Percentiles rank a stretch among this genome's conserved stretches.
phyloP scores from a whole-genome alignment of 2,797 vertebrate genomes.

The Lepus oiostolus region DNA sequence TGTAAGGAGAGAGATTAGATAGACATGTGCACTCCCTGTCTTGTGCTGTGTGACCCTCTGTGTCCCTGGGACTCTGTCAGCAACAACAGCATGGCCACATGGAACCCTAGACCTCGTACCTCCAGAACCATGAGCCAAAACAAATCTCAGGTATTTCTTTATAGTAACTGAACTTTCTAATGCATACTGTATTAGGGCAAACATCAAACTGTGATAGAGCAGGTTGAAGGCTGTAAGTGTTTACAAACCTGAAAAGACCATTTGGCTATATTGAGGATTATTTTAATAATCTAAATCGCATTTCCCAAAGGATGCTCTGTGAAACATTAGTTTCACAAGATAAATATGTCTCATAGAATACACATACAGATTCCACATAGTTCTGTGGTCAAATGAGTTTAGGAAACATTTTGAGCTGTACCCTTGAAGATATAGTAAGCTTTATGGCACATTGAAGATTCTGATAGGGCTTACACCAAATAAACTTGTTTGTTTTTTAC shows the following conservation, averaged over 20 bases:
- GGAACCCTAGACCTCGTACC: too few species aligned
- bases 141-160: too few species aligned
- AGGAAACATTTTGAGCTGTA: constrained; percentile 29
- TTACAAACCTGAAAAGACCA: constrained; percentile 29
- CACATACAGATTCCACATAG: not conserved
- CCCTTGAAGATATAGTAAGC: not conserved
- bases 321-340: not conserved
- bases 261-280: not conserved
- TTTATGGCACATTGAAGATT: not conserved
- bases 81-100: too few species aligned
- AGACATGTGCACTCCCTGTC: too few species aligned
- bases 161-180: too few species aligned
- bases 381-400: constrained; percentile 36
- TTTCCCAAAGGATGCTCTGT: constrained; percentile 49
- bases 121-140: too few species aligned
- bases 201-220: not conserved
- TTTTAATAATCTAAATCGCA: constrained; percentile 30
- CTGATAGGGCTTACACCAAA: not conserved
- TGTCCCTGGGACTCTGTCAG: too few species aligned
- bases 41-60: too few species aligned
- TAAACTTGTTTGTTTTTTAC: constrained; percentile 56
- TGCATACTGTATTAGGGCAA: not conserved
- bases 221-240: not conserved
- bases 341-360: constrained; percentile 48
- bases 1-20: too few species aligned